Conservation (phyloP, 1,140 invertebrate species). For the Stratiolaelaps scimitus region DNA sequence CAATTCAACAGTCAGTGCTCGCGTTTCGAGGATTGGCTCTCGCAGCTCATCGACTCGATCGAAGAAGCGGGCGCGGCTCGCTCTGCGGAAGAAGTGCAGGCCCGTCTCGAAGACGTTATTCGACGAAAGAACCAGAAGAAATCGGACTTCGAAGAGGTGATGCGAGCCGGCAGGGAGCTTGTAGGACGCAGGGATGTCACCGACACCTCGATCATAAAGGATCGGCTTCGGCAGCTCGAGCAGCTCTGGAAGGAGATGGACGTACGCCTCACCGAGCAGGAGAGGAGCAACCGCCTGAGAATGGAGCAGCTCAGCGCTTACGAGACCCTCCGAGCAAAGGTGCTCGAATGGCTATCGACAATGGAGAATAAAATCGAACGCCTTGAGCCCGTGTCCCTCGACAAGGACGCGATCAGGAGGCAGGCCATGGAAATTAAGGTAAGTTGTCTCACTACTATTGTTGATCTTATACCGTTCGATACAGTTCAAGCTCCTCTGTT, state of each 20-base stretch:
- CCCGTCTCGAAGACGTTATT: slow-evolving; percentile 49
- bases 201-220: slow-evolving; percentile 66
- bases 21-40: slow-evolving; percentile 42
- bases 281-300: slow-evolving; percentile 61
- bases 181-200: slow-evolving; percentile 78
- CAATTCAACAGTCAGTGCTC: slow-evolving; percentile 38
- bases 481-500: too few species aligned
- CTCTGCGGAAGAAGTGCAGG: slow-evolving; percentile 54
- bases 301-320: slow-evolving; percentile 71
- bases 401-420: slow-evolving; percentile 64
- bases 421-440: slow-evolving; percentile 72
- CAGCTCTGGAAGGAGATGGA: slow-evolving; percentile 73
- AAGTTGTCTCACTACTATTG: slow-evolving; percentile 30
- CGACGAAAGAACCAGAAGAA: slow-evolving; percentile 48
- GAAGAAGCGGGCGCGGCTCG: slow-evolving; percentile 57
- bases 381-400: slow-evolving; percentile 68
- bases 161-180: slow-evolving; percentile 63
- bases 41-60: slow-evolving; percentile 55
- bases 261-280: slow-evolving; percentile 62
- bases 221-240: slow-evolving; percentile 62
- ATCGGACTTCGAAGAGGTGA: slow-evolving; percentile 57
- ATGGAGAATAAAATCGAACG: slow-evolving; percentile 58
- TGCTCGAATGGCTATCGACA: slow-evolving; percentile 65
- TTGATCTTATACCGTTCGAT: too few species aligned
- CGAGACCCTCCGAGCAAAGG: slow-evolving; percentile 65